Base-by-base conservation (phyloP, 2,888 invertebrate genomes). In the Ischnura elegans region DNA sequence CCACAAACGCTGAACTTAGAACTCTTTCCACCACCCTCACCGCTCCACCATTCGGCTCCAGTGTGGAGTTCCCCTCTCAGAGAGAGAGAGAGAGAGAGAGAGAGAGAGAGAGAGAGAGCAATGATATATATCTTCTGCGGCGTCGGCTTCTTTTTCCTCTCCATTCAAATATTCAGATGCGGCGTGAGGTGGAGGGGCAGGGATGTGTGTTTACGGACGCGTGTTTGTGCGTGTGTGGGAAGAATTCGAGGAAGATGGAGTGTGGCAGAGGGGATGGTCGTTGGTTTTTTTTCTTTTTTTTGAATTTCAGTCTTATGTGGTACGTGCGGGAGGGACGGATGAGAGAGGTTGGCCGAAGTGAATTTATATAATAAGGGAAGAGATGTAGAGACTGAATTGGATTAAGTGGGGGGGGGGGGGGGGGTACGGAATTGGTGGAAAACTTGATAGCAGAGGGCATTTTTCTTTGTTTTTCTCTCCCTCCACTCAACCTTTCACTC, bases 121-220 rank as follows among this genome's bases (percentile, higher is more conserved):
- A 76, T 76, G 76, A 76, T 76, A 76, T 76, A 76, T 76, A 76
- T 76, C 76, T 76, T 76, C 76, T 36, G 76, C 36, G 76, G 76
- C 76, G 76, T 76, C 76, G 76, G 76, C 36, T 76, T 76, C 76
- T 76, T 76, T 76, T 76, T 76, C 76, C 29, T 36, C 36, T 76
- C 76, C 76, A 76, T 76, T 76, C 76, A 76, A 76, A 76, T 76
- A 76, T 76, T 76, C 76, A 76, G 76, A 76, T 76, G 36, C 76
- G 76, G 76, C 76, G 36, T 76, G 36, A 76, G 76, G 76, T 13
- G 76, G 36, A 2, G 76, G 76, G 76, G 36, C 4, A 8, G 10
- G 76, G 76, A 36, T 36, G 76, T 36, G 76, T 76, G 6, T 51
- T 51, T 51, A 51, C 19, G 19, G 2, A 51, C 51, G 51, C 8